Evolutionary conservation across 2,797 vertebrate genomes (phyloP).

Genomic region (Epinephelus coioides): DNA sequence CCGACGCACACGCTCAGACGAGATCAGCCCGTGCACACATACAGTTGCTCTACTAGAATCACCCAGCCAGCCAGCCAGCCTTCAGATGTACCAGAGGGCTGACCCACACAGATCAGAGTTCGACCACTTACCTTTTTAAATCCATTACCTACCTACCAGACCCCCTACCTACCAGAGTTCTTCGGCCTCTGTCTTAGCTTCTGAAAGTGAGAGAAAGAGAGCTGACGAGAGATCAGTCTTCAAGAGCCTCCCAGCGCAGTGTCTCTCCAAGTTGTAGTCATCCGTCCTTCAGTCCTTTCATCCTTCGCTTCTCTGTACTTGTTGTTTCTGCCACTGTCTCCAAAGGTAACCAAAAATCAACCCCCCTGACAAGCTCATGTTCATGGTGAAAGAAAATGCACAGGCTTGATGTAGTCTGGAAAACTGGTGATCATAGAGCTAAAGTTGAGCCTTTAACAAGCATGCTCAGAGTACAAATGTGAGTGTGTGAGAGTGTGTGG

Average conservation of each 20-base stretch:
- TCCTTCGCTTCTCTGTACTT: slow-evolving; percentile 90
- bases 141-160: slow-evolving; percentile 81
- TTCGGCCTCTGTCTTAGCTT: slow-evolving; percentile 88
- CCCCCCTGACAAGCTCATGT: slow-evolving; percentile 81
- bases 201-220: slow-evolving; percentile 86
- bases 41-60: slow-evolving; percentile 84
- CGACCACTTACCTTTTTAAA: slow-evolving; percentile 76
- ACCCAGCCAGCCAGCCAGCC: slow-evolving; percentile 72
- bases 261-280: slow-evolving; percentile 88
- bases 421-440: slow-evolving; percentile 53
- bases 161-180: slow-evolving; percentile 85
- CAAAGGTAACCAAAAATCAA: slow-evolving; percentile 88
- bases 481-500: slow-evolving; percentile 35
- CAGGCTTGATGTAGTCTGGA: slow-evolving; percentile 68
- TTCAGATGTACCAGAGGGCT: slow-evolving; percentile 84
- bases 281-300: slow-evolving; percentile 85
- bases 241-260: slow-evolving; percentile 87
- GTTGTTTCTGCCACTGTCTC: slow-evolving; percentile 90
- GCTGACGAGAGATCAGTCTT: slow-evolving; percentile 90
- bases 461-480: slow-evolving; percentile 69
- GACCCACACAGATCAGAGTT: slow-evolving; percentile 83
- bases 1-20: slow-evolving; percentile 85
- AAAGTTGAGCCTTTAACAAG: slow-evolving; percentile 74
- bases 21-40: slow-evolving; percentile 85
- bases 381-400: slow-evolving; percentile 80